phyloP scores from a whole-genome alignment of 2,797 vertebrate genomes.

The Salarias fasciatus region DNA sequence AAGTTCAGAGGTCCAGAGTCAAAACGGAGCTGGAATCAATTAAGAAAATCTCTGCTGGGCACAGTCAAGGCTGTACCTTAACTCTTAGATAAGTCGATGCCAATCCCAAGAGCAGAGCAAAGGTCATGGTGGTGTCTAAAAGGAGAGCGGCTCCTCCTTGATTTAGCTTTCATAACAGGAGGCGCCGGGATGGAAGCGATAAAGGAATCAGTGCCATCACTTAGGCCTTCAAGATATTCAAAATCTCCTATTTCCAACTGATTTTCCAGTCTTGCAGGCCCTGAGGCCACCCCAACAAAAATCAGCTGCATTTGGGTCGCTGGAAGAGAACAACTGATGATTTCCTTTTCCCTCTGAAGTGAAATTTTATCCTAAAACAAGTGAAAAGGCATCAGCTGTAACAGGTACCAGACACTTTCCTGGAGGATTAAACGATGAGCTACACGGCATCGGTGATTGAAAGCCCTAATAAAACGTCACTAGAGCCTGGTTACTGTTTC shows the following conservation, averaged over 20 bases:
- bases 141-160: neutral
- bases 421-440: slow-evolving; percentile 29
- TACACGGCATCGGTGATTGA: slow-evolving; percentile 40
- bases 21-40: neutral
- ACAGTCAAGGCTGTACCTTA: neutral
- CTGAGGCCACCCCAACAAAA: too few relatives aligned
- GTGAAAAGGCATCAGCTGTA: slow-evolving; percentile 2
- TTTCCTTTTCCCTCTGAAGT: neutral
- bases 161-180: neutral
- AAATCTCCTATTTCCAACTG: too few relatives aligned
- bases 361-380: too few relatives aligned
- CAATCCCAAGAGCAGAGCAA: neutral
- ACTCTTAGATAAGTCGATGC: neutral
- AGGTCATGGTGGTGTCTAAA: neutral
- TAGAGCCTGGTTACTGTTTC: slow-evolving; percentile 42
- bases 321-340: neutral
- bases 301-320: slow-evolving; percentile 1
- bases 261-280: too few relatives aligned
- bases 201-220: neutral
- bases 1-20: slow-evolving; percentile 2
- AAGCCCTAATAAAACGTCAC: slow-evolving; percentile 38
- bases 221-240: neutral
- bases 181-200: neutral
- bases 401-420: slow-evolving; percentile 37
- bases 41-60: neutral